phyloP scores from a whole-genome alignment of 2,113 vertebrate species.

The Cyanoderma ruficeps region DNA sequence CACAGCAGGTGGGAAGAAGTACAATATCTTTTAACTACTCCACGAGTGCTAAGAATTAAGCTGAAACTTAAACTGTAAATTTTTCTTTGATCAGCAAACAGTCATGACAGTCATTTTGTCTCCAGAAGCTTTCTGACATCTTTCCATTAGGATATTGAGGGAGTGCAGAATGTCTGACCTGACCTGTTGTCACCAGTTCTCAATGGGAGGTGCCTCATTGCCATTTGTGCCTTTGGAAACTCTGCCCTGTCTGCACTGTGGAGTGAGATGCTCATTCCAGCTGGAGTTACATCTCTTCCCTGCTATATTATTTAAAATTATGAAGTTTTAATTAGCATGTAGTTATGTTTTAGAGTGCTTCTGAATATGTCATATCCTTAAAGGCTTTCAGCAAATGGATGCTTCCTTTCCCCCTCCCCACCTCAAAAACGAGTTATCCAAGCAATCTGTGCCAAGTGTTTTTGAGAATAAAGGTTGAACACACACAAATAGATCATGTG shows the following conservation, averaged over 20 bases:
- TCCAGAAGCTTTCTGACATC: constrained; percentile 37
- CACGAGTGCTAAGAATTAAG: constrained; percentile 42
- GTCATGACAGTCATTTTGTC: constrained; percentile 12
- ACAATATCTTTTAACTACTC: constrained; percentile 36
- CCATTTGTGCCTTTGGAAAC: background rate
- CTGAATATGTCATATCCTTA: background rate
- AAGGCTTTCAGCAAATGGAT: background rate
- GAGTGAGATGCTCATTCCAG: background rate
- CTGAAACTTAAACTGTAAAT: constrained; percentile 36
- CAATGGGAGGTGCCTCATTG: background rate
- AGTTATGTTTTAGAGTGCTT: background rate
- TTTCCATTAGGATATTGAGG: constrained; percentile 4
- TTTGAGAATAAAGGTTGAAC: background rate
- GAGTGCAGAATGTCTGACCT: background rate
- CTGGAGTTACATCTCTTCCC: background rate
- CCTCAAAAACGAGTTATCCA: background rate
- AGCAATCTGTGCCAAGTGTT: background rate
- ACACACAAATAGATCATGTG: background rate
- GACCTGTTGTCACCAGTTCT: background rate
- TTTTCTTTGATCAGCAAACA: constrained; percentile 52
- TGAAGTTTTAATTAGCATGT: background rate
- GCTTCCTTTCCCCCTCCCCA: background rate
- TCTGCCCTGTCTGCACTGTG: background rate
- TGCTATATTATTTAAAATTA: background rate
- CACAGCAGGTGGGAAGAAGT: constrained; percentile 34